Percentiles rank a stretch among this genome's conserved stretches.
Conservation (phyloP, 1,140 invertebrate species). For the Macrobrachium nipponense region DNA sequence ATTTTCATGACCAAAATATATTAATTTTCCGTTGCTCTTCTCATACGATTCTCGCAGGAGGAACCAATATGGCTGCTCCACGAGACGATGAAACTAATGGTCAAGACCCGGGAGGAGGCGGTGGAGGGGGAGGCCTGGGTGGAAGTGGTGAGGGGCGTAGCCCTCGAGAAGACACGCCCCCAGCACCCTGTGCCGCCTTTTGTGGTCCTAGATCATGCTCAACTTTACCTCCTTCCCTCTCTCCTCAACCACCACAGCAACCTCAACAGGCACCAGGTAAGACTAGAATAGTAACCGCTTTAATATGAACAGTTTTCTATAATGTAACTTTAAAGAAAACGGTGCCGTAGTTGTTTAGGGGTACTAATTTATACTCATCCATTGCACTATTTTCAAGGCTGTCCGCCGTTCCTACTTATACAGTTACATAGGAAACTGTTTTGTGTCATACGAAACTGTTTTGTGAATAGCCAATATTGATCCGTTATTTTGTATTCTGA, state of each 20-base stretch:
- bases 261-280: neutral
- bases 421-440: too few relatives aligned
- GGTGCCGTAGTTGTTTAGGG: too few relatives aligned
- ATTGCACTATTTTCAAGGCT: too few relatives aligned
- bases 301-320: too few relatives aligned
- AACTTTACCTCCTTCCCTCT: constrained; percentile 35
- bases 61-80: constrained; percentile 21
- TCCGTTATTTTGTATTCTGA: too few relatives aligned
- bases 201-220: constrained; percentile 44
- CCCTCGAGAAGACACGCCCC: constrained; percentile 45
- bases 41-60: neutral
- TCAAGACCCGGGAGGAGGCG: constrained; percentile 10
- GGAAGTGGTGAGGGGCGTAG: constrained; percentile 4
- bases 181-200: constrained; percentile 49
- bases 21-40: too few relatives aligned
- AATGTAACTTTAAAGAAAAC: too few relatives aligned
- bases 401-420: too few relatives aligned
- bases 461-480: too few relatives aligned
- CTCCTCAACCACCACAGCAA: constrained; percentile 15
- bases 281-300: neutral
- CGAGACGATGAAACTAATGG: constrained; percentile 19
- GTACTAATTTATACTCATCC: too few relatives aligned
- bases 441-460: too few relatives aligned
- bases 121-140: neutral
- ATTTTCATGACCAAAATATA: neutral